Percentiles rank a stretch among this genome's conserved stretches.
Conservation (phyloP, 1,140 invertebrate genomes). For the Gerris buenoi region DNA sequence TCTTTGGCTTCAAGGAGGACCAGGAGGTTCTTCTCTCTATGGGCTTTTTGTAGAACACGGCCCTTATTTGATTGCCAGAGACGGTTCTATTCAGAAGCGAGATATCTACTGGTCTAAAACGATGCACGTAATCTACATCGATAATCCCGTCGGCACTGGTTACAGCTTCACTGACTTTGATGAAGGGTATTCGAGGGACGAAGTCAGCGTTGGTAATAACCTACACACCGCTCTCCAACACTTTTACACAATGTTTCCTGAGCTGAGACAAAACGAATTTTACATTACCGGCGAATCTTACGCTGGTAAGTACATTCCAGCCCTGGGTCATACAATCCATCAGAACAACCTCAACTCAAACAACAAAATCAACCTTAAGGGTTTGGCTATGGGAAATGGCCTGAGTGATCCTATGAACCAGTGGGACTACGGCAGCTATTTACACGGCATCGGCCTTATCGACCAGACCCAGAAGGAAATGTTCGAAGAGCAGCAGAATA, state of each 20-base stretch:
- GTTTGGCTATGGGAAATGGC: neutral
- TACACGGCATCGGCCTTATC: too few species aligned
- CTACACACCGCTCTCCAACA: constrained; percentile 30
- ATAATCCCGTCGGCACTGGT: constrained; percentile 42
- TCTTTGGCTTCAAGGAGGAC: neutral
- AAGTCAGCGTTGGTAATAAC: constrained; percentile 33
- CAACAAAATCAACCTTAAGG: neutral
- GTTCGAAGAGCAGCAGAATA: too few species aligned
- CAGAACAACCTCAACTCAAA: neutral
- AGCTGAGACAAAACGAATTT: constrained; percentile 46
- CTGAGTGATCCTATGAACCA: too few species aligned
- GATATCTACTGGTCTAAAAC: constrained; percentile 15
- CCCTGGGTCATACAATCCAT: neutral
- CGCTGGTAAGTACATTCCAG: constrained; percentile 44
- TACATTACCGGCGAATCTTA: constrained; percentile 76
- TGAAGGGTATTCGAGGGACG: constrained; percentile 46
- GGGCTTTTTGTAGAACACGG: constrained; percentile 52
- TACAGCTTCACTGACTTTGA: constrained; percentile 27
- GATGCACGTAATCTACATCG: constrained; percentile 47
- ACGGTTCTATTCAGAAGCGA: too few species aligned
- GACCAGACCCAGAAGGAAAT: too few species aligned
- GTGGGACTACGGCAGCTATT: too few species aligned
- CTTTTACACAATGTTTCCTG: constrained; percentile 55
- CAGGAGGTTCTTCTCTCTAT: constrained; percentile 41
- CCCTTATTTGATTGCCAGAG: too few species aligned